Evolutionary conservation across 2,888 invertebrate genomes (phyloP), one percentile per base, ranked within the genome.

Genomic region (Leuctra nigra): DNA sequence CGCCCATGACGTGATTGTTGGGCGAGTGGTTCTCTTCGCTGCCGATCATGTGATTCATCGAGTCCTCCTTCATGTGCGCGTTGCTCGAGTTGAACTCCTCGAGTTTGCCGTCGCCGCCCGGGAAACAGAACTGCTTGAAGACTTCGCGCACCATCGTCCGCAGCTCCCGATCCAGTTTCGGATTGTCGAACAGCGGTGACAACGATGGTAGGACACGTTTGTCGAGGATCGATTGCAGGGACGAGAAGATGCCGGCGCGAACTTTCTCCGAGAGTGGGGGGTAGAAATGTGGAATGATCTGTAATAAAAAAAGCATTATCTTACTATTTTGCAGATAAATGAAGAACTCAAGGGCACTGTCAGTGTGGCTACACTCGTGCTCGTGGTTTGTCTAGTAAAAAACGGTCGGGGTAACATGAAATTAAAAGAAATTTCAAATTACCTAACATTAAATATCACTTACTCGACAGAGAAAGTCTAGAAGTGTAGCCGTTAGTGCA

Each of bases 201-300:
- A 94, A 74, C 62, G 89, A 87, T n/a, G 86, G 86, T 60, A 93
- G 73, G 24, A 97, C 97, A 69, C 94, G 81, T 75, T 97, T 97
- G 67, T 92, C 92, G 61, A 92, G 78, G 65, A 94, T 93, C 70
- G 90, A 88, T 64, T 85, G 77, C 18, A 94, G 72, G 4, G 93
- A 91, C 61, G 87, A 85, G 69, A 84, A 89, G 66, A 91, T 87
- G 13, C 91, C 91, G 66, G 82, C 80, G 65, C 82, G 81, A 4
- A 94, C 89, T 76, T 86, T 87, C 23, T 87, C 87, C 46, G 83
- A 79, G 67, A 87, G 78, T 24, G 83, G 78, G 52, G 91, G 90
- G 74, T 87, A 87, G 71, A 91, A 94, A 71, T 91, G 86, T 64
- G 86, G 82, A 74, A 92, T 90, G 70, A 93, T 90, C 81, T 92